A percentile compares a stretch with the other conserved stretches of the same genome.
These are phyloP conservation scores for Morpho deidamia DNA, from an alignment of 2,888 invertebrate species.

Conservation along the genomic window DNA sequence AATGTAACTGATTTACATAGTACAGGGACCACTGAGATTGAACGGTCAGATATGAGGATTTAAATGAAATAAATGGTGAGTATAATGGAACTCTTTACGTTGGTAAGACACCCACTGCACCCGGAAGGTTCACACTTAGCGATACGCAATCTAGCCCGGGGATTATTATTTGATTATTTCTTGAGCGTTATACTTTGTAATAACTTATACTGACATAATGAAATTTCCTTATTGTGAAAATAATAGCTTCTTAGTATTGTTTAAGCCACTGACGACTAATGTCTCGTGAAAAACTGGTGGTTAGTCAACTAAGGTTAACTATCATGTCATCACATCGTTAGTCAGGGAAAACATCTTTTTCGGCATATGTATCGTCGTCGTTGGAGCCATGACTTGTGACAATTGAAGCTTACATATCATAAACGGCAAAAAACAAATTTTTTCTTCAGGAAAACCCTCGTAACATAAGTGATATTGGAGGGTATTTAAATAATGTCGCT, in stretches of 20 bases:
- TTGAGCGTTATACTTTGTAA: slow-evolving; percentile 13
- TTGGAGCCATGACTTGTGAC: too few relatives aligned
- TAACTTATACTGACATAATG: slow-evolving; percentile 12
- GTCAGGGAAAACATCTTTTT: too few relatives aligned
- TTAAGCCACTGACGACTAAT: background rate
- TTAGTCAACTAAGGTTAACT: too few relatives aligned
- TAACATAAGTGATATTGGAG: too few relatives aligned
- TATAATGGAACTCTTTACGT: slow-evolving; percentile 47
- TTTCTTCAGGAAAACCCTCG: too few relatives aligned
- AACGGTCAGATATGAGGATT: slow-evolving; percentile 51
- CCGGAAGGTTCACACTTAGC: slow-evolving; percentile 36
- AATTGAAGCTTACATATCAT: too few relatives aligned
- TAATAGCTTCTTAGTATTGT: background rate
- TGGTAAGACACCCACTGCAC: slow-evolving; percentile 38
- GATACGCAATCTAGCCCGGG: slow-evolving; percentile 30
- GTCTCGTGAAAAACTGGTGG: too few relatives aligned
- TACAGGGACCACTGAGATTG: slow-evolving; percentile 48
- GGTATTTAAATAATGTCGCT: too few relatives aligned
- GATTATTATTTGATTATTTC: slow-evolving; percentile 18
- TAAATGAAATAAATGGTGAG: slow-evolving; percentile 48
- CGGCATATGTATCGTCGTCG: too few relatives aligned
- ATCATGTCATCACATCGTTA: too few relatives aligned
- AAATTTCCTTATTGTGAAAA: slow-evolving; percentile 10
- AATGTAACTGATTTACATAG: slow-evolving; percentile 59
- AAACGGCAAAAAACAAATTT: too few relatives aligned